Base-by-base conservation (phyloP, 2,888 invertebrate species). In the Netelia virgata region DNA sequence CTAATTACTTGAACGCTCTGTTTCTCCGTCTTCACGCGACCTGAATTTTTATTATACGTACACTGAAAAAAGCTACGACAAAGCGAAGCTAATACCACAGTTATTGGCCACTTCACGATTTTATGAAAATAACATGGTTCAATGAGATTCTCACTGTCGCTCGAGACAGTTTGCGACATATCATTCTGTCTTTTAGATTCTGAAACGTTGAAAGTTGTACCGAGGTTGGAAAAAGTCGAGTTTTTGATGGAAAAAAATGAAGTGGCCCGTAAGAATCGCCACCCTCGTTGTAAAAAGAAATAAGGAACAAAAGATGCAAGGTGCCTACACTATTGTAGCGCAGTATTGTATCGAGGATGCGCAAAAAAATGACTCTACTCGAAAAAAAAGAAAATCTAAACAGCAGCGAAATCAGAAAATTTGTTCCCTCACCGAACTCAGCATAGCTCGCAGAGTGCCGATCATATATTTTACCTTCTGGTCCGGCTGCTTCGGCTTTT, bases 401-500 rank as follows among this genome's bases (percentile, higher is more conserved):
- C 57, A 82, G 72, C 85, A 84, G 64, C 68, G 66, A 82, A 82
- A 85, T 72, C 66, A 82, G 23, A 64, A 79, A 41, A 66, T 74
- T 41, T 64, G 41, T 64, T 75, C 2, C 18, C 57, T 68, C 81
- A 10, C n/a, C 53, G 41, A 76, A 47, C 63, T 90, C 94, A 94
- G 90, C 43, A 92, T 94, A 47, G 90, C 89, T 92, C 87, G 90
- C 91, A 88, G 94, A 72, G 87, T 80, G 90, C 76, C 87, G 68
- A 83, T 88, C 84, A 57, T 92, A 53, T 87, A 86, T 59, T 90
- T 91, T 92, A 93, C 93, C 92, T 91, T 93, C 93, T 10, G 92
- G 88, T 82, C 93, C 94, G 11, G 93, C 91, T 91, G 94, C 93
- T 69, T 92, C 91, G 10, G 89, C 90, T 86, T 91, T 92, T 79